Conservation (phyloP, 2,888 invertebrate species). For the Chorisops tibialis region DNA sequence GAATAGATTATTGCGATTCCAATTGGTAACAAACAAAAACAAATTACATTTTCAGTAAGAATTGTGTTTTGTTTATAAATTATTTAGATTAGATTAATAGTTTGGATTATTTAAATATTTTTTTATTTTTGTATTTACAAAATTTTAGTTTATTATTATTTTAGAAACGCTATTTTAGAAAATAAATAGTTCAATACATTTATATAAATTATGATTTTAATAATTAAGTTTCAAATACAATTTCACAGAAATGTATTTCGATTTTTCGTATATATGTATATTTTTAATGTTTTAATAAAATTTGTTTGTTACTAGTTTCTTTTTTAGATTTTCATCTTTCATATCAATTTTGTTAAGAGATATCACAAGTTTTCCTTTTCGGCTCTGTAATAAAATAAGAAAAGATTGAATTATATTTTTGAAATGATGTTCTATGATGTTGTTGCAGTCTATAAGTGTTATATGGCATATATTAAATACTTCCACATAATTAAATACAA, state of each 20-base stretch:
- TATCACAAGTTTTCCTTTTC: slow-evolving; percentile 25
- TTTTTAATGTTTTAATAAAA: neutral
- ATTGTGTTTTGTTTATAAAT: neutral
- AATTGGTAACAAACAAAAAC: too few relatives aligned
- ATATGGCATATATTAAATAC: too few relatives aligned
- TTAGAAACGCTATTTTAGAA: neutral
- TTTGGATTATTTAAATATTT: too few relatives aligned
- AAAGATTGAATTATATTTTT: neutral
- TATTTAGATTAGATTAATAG: neutral
- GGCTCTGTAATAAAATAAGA: slow-evolving; percentile 2
- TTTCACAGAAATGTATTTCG: slow-evolving; percentile 34
- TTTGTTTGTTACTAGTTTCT: neutral
- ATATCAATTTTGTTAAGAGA: slow-evolving; percentile 1
- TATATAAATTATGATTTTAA: slow-evolving; percentile 23
- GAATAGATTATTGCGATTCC: too few relatives aligned
- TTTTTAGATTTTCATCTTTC: slow-evolving; percentile 6
- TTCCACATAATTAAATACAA: too few relatives aligned
- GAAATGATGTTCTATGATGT: neutral
- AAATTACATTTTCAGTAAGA: neutral
- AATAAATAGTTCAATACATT: slow-evolving; percentile 25
- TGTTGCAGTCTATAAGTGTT: too few relatives aligned
- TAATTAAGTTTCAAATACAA: slow-evolving; percentile 28
- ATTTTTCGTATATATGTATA: neutral
- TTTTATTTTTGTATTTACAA: too few relatives aligned
- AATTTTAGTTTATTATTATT: too few relatives aligned